Evolutionary conservation across 1,140 invertebrate species (phyloP).

Genomic region (Ooceraea biroi): DNA sequence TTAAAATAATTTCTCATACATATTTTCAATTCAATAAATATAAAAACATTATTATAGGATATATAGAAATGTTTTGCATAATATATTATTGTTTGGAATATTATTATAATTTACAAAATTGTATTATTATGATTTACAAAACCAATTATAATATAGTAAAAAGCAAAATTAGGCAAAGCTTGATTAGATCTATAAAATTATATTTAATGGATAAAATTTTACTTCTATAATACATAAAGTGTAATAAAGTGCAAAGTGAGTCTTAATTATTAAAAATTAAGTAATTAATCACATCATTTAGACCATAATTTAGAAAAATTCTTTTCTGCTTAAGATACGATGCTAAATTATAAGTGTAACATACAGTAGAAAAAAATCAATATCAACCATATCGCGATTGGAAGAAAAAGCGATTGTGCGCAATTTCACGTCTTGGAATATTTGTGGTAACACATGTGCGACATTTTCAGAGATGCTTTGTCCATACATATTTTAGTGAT

Average conservation of each 20-base stretch:
- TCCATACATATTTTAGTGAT: not conserved
- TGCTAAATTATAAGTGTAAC: no score
- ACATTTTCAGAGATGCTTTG: not conserved
- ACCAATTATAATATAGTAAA: not conserved
- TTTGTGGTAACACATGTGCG: conserved; percentile 15
- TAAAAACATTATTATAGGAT: not conserved
- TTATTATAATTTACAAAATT: not conserved
- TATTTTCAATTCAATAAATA: not conserved
- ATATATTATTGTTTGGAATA: not conserved
- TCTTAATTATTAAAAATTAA: not conserved
- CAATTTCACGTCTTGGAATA: conserved; percentile 4
- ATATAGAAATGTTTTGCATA: not conserved
- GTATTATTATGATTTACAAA: conserved; percentile 3
- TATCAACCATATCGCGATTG: conserved; percentile 3
- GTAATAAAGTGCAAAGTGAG: no score
- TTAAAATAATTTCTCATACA: not conserved
- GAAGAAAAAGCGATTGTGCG: conserved; percentile 35
- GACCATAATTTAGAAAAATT: not conserved
- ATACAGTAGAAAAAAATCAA: no score
- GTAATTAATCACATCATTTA: not conserved
- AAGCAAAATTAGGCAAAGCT: conserved; percentile 5
- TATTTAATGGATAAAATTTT: not conserved
- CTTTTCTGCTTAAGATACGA: not conserved
- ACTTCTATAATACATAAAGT: no score
- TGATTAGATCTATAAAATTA: not conserved